A percentile compares a stretch with the other conserved stretches of the same genome.
Conservation (phyloP, 2,113 vertebrate genomes). For the Rallus limicola region DNA sequence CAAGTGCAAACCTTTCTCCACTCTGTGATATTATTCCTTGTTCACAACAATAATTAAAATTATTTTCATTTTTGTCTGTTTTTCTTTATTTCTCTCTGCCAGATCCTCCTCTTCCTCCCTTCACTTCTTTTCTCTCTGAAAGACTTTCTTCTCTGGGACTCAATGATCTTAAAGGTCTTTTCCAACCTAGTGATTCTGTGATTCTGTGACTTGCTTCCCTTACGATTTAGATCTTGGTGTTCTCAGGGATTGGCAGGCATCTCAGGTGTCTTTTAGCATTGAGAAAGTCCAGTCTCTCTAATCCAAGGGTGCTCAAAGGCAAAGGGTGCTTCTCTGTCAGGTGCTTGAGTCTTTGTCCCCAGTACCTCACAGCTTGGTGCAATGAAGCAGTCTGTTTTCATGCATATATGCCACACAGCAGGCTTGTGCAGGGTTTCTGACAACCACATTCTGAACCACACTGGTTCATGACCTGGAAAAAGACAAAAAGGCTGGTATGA, state of each 20-base stretch:
- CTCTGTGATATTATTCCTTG: not conserved
- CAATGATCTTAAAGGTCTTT: too few species aligned
- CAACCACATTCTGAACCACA: not conserved
- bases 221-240: not conserved
- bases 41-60: not conserved
- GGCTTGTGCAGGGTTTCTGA: not conserved
- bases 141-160: not conserved
- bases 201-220: not conserved
- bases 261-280: not conserved
- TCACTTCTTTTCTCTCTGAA: not conserved
- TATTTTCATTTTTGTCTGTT: not conserved
- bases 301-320: not conserved
- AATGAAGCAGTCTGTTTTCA: not conserved
- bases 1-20: not conserved
- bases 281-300: not conserved
- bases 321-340: not conserved
- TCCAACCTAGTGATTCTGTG: too few species aligned
- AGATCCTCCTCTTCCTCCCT: not conserved
- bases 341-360: not conserved
- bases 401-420: rapidly evolving
- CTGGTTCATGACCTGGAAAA: not conserved
- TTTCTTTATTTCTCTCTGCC: not conserved
- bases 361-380: not conserved
- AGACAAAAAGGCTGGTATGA: not conserved
- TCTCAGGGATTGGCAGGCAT: not conserved